These are phyloP conservation scores for Camelus dromedarius DNA, from an alignment of 2,113 vertebrate species.

Conservation along the genomic window DNA sequence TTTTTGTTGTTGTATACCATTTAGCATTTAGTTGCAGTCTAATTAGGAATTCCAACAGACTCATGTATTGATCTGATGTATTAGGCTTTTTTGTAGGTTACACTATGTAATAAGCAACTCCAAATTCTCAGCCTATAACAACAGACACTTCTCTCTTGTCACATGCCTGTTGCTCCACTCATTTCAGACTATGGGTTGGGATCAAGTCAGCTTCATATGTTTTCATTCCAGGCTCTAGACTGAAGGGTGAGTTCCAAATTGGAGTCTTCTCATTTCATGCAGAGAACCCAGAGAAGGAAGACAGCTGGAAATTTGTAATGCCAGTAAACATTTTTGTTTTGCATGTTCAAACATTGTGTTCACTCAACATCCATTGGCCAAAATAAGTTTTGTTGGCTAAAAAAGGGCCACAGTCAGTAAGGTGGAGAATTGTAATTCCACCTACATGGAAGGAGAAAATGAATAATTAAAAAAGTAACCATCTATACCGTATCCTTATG, in stretches of 20 bases:
- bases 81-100: neutral
- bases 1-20: neutral
- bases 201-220: neutral
- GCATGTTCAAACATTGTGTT: neutral
- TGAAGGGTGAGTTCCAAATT: neutral
- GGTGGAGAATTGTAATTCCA: neutral
- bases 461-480: neutral
- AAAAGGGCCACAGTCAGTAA: neutral
- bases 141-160: neutral
- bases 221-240: neutral
- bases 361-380: neutral
- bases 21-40: neutral
- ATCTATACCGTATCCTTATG: neutral
- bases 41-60: neutral
- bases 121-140: neutral
- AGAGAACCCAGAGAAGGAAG: neutral
- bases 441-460: neutral
- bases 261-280: neutral
- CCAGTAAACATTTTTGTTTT: neutral
- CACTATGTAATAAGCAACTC: neutral
- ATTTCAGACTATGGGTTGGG: neutral
- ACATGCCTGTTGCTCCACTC: neutral
- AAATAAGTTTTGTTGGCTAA: neutral
- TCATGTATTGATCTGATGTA: neutral
- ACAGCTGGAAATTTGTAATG: neutral